A percentile compares a stretch with the other conserved stretches of the same genome.
phyloP scores from a whole-genome alignment of 2,113 vertebrate genomes.

The Chrysemys picta region DNA sequence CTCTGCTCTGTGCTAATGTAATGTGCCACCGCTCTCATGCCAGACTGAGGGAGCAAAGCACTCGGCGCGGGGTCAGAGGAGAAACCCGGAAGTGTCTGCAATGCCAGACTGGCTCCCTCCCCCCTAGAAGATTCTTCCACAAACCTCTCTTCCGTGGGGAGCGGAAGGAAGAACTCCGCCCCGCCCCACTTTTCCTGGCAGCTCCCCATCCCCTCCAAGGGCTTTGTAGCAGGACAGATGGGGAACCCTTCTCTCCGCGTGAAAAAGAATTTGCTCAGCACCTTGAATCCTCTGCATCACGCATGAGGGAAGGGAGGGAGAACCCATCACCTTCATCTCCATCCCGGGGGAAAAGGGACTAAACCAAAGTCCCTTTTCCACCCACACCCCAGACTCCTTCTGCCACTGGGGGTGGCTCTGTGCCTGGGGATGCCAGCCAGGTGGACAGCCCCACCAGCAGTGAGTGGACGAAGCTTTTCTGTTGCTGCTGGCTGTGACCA shows the following conservation, averaged over 20 bases:
- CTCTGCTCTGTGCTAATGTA: not conserved
- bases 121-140: not conserved
- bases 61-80: not conserved
- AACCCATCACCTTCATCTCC: not conserved
- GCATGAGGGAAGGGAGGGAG: not conserved
- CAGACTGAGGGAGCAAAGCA: not conserved
- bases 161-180: not conserved
- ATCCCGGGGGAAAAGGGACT: not conserved
- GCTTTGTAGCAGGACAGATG: not conserved
- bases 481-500: not conserved
- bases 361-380: not conserved
- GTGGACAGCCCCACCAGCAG: not conserved
- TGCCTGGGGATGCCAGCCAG: not conserved
- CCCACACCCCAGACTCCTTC: not conserved
- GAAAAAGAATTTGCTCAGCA: not conserved
- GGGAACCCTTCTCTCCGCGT: not conserved
- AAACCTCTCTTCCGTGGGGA: not conserved
- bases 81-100: too few species aligned
- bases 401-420: not conserved
- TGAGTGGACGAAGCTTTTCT: not conserved
- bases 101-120: not conserved
- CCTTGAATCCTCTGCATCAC: not conserved
- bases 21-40: not conserved
- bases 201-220: not conserved
- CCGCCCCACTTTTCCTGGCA: not conserved